phyloP scores from a whole-genome alignment of 2,113 vertebrate species.

The Vireo altiloquus region DNA sequence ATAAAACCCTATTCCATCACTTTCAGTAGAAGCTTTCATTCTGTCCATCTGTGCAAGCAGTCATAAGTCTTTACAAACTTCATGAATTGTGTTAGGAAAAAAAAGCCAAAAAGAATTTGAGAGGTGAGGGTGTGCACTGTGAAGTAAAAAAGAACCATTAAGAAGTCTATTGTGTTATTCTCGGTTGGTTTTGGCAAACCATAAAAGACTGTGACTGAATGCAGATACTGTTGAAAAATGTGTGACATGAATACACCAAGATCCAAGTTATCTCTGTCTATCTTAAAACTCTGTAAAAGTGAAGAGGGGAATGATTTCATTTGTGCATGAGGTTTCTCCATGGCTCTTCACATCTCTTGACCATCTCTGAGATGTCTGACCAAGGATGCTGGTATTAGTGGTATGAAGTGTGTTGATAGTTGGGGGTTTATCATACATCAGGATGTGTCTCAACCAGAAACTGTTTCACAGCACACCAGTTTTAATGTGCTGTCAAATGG shows the following conservation, averaged over 20 bases:
- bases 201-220: not conserved
- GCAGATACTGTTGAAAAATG: not conserved
- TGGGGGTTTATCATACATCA: not conserved
- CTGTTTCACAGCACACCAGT: not conserved
- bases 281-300: not conserved
- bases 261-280: not conserved
- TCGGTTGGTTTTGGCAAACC: fast-evolving
- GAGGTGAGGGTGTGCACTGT: not conserved
- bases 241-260: not conserved
- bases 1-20: not conserved
- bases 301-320: not conserved
- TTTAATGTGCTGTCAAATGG: not conserved
- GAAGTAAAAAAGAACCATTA: not conserved
- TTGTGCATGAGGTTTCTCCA: not conserved
- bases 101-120: not conserved
- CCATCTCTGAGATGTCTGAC: not conserved
- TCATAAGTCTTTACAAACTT: not conserved
- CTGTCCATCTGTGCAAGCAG: not conserved
- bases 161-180: not conserved
- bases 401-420: not conserved
- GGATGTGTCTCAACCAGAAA: not conserved
- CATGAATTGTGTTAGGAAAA: not conserved
- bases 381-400: not conserved
- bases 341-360: not conserved
- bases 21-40: not conserved